Evolutionary conservation across 2,797 vertebrate genomes (phyloP).

Genomic region (Sternarchorhynchus goeldii): DNA sequence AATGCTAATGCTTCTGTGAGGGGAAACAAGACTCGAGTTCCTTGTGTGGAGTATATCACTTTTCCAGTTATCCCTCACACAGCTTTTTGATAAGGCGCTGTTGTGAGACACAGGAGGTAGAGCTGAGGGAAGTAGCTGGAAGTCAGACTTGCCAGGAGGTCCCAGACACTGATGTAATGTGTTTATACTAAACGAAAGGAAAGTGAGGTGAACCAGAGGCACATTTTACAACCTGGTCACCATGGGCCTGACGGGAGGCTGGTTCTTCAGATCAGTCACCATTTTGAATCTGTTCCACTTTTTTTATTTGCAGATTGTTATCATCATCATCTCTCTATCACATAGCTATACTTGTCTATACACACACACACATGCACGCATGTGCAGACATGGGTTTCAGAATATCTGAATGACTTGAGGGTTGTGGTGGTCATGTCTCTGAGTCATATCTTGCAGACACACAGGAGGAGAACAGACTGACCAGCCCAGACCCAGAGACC

Average conservation of each 20-base stretch:
- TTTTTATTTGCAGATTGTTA: no score
- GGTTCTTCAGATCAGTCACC: no score
- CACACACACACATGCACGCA: background rate
- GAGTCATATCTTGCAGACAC: background rate
- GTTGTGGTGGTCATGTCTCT: background rate
- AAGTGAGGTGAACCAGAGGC: no score
- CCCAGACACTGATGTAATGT: slow-evolving; percentile 69
- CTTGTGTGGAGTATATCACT: slow-evolving; percentile 35
- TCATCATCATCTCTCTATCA: no score
- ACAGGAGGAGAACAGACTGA: slow-evolving; percentile 33
- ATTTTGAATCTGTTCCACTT: no score
- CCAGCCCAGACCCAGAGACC: background rate
- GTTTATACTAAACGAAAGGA: slow-evolving; percentile 38
- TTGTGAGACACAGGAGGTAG: slow-evolving; percentile 46
- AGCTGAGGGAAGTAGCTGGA: slow-evolving; percentile 45
- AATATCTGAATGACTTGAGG: background rate
- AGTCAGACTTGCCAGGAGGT: slow-evolving; percentile 54
- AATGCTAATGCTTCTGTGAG: background rate
- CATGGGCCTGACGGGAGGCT: no score
- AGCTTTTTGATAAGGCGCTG: slow-evolving; percentile 58
- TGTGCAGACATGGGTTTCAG: background rate
- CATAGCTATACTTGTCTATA: no score
- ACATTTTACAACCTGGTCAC: no score
- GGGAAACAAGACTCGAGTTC: slow-evolving; percentile 40
- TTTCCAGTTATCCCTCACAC: slow-evolving; percentile 40